Evolutionary conservation across 2,113 vertebrate genomes (phyloP).

Genomic region (Xiphorhynchus elegans): DNA sequence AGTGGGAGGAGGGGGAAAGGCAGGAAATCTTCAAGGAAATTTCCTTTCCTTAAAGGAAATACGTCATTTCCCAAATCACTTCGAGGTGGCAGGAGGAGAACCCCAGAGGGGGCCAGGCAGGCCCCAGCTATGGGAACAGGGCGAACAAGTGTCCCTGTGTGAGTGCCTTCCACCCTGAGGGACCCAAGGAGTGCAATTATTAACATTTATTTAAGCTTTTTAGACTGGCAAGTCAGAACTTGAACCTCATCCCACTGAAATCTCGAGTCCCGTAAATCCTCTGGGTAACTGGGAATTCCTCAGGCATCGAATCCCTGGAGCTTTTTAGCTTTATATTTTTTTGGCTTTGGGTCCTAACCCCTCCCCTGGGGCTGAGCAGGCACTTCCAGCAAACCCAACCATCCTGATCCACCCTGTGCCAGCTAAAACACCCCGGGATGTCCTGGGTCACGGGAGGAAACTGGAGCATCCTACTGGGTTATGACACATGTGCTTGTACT

Average conservation of each 20-base stretch:
- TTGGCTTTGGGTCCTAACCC: background rate
- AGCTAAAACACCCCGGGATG: background rate
- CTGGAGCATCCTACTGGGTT: background rate
- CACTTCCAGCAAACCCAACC: rapidly evolving
- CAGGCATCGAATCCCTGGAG: background rate
- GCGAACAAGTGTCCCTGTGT: background rate
- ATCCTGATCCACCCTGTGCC: background rate
- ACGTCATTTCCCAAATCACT: background rate
- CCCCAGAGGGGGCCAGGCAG: rapidly evolving
- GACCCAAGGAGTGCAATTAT: background rate
- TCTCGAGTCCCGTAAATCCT: rapidly evolving
- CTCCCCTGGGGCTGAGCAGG: background rate
- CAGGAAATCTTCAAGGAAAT: background rate
- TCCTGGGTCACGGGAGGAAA: background rate
- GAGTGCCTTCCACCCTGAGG: background rate
- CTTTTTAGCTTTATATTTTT: background rate
- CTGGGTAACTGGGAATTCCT: background rate
- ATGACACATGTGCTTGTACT: background rate
- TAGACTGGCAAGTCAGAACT: background rate
- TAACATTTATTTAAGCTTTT: background rate
- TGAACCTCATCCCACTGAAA: background rate
- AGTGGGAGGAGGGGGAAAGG: background rate
- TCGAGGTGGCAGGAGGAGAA: background rate
- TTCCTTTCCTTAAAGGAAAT: background rate
- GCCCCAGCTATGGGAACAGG: background rate